Evolutionary conservation across 2,888 invertebrate species (phyloP).

Genomic region (Eristalis arbustorum): DNA sequence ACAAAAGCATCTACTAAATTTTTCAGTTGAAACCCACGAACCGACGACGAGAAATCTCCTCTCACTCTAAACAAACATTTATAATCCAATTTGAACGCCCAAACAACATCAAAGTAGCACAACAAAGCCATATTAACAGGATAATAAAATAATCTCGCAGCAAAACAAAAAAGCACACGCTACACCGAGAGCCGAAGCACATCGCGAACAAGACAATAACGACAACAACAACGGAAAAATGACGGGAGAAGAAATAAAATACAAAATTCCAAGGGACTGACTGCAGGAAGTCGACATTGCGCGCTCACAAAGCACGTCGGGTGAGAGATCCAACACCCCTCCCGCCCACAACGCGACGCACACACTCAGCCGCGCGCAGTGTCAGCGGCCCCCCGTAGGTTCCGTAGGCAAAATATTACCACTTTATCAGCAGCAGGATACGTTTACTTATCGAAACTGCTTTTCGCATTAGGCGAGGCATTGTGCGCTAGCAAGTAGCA

Average conservation of each 20-base stretch:
- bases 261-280: conserved; percentile 41
- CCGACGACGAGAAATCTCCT: conserved; percentile 27
- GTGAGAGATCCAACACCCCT: not conserved
- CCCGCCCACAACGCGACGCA: conserved; percentile 6
- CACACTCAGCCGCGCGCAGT: not conserved
- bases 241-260: conserved; percentile 1
- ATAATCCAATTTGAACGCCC: conserved; percentile 60
- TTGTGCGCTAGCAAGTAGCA: conserved; percentile 7
- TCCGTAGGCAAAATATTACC: conserved; percentile 62
- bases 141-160: conserved; percentile 49
- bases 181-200: not conserved
- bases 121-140: conserved; percentile 49
- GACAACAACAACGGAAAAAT: not conserved
- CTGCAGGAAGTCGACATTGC: conserved; percentile 54
- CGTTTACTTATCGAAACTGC: conserved; percentile 69
- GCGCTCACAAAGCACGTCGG: conserved; percentile 8
- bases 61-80: conserved; percentile 41
- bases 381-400: not conserved
- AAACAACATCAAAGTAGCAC: conserved; percentile 54
- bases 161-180: conserved; percentile 6
- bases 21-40: not conserved
- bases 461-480: conserved; percentile 65
- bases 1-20: not conserved
- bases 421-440: conserved; percentile 68
- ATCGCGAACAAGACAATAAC: not conserved